Percentiles rank a stretch among this genome's conserved stretches.
phyloP scores from a whole-genome alignment of 2,888 invertebrate species.

The Ceratothoa steindachneri region DNA sequence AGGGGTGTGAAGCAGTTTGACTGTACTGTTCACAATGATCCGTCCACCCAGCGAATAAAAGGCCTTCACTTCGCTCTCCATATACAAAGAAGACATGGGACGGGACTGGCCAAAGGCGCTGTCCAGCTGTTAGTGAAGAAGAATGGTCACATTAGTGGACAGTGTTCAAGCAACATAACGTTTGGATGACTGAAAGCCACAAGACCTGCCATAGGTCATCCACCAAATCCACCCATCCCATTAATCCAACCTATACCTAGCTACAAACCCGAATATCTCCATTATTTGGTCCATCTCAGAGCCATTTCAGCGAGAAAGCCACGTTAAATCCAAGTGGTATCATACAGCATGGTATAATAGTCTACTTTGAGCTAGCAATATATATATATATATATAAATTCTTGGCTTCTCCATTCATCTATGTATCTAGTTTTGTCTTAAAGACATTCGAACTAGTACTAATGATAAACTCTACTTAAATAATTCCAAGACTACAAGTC shows the following conservation, averaged over 20 bases:
- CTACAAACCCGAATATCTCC: too few relatives aligned
- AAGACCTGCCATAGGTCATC: too few relatives aligned
- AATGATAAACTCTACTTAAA: too few relatives aligned
- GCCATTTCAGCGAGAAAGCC: too few relatives aligned
- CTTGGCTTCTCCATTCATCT: neutral
- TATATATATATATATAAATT: neutral
- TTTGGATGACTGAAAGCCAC: neutral
- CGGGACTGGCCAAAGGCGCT: constrained; percentile 84
- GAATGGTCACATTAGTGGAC: constrained; percentile 32
- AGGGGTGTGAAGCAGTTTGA: constrained; percentile 71
- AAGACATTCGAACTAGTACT: too few relatives aligned
- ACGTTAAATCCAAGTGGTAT: too few relatives aligned
- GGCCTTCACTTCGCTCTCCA: constrained; percentile 73
- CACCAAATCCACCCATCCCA: too few relatives aligned
- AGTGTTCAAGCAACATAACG: neutral
- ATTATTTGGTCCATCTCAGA: too few relatives aligned
- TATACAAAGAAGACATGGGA: constrained; percentile 79
- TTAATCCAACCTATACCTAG: neutral
- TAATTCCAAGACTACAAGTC: too few relatives aligned
- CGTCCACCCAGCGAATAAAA: constrained; percentile 68
- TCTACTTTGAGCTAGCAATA: too few relatives aligned
- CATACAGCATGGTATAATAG: too few relatives aligned
- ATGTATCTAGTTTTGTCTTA: too few relatives aligned
- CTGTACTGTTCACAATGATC: constrained; percentile 78
- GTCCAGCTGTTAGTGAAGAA: constrained; percentile 77